These are phyloP conservation scores for Buphagus erythrorhynchus DNA, from an alignment of 2,797 vertebrate species.

Conservation along the genomic window DNA sequence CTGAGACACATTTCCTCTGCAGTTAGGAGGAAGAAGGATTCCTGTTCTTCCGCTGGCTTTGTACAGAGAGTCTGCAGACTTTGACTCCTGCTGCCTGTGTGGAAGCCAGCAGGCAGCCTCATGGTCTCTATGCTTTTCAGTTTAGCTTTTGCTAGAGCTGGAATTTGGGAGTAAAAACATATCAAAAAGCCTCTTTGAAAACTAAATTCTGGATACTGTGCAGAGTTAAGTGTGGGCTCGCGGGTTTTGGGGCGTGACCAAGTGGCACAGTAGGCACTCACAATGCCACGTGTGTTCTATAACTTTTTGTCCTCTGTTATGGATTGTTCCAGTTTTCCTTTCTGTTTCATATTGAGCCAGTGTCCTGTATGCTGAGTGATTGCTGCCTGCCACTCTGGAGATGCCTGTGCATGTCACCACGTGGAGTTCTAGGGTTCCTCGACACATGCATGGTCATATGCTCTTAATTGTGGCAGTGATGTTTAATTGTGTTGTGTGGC, in stretches of 20 bases:
- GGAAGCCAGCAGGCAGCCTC: not conserved
- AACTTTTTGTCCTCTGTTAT: not conserved
- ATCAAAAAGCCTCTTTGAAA: not conserved
- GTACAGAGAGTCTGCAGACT: not conserved
- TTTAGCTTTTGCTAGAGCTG: not conserved
- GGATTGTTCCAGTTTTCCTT: not conserved
- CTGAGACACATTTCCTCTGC: not conserved
- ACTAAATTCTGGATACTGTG: not conserved
- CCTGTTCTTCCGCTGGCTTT: not conserved
- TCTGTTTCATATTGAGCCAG: not conserved
- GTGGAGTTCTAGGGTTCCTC: not conserved
- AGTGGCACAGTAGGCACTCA: not conserved
- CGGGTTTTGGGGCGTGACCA: not conserved
- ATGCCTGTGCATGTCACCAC: not conserved
- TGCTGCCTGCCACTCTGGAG: not conserved
- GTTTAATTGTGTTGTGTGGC: not conserved
- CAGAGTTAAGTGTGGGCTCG: not conserved
- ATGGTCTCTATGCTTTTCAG: not conserved
- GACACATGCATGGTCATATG: not conserved
- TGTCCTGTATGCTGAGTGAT: not conserved
- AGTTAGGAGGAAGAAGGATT: not conserved
- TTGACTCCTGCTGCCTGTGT: not conserved
- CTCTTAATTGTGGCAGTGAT: not conserved
- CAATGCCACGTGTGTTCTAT: not conserved
- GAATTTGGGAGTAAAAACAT: not conserved